phyloP scores from a whole-genome alignment of 2,113 vertebrate genomes.

The Holacanthus passer region DNA sequence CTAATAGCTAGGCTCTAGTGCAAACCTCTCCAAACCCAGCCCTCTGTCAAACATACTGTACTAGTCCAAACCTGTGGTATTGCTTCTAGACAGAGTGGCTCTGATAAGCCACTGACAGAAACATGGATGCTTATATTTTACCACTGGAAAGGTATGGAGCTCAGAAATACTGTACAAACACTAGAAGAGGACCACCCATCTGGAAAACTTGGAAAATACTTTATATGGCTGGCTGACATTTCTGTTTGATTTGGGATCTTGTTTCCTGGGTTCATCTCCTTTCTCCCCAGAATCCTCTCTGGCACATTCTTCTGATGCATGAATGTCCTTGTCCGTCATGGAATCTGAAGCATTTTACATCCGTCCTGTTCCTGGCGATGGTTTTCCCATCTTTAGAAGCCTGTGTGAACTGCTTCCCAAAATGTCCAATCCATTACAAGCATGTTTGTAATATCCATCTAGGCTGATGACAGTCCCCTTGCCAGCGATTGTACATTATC shows the following conservation, averaged over 20 bases:
- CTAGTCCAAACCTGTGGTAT: slow-evolving; percentile 50
- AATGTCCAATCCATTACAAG: slow-evolving; percentile 84
- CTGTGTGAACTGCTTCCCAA: slow-evolving; percentile 77
- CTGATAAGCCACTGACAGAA: slow-evolving; percentile 62
- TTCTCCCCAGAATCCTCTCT: slow-evolving; percentile 47
- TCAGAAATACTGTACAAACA: slow-evolving; percentile 58
- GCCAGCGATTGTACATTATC: slow-evolving; percentile 84
- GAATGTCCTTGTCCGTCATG: slow-evolving; percentile 67
- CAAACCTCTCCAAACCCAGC: slow-evolving; percentile 51
- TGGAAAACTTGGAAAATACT: slow-evolving; percentile 48
- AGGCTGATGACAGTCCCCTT: slow-evolving; percentile 75
- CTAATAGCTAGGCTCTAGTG: slow-evolving; percentile 55
- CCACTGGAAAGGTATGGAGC: slow-evolving; percentile 42
- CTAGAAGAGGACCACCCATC: slow-evolving; percentile 54
- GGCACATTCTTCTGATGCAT: slow-evolving; percentile 52
- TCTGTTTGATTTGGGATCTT: slow-evolving; percentile 59
- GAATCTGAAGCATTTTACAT: slow-evolving; percentile 76
- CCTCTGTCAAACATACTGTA: slow-evolving; percentile 41
- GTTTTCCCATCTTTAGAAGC: slow-evolving; percentile 72
- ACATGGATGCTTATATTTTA: slow-evolving; percentile 44
- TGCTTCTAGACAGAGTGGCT: slow-evolving; percentile 65
- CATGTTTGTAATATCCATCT: slow-evolving; percentile 84
- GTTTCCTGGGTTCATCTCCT: slow-evolving; percentile 45
- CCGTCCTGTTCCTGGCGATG: slow-evolving; percentile 69
- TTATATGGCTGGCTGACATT: slow-evolving; percentile 19